Evolutionary conservation across 2,797 vertebrate species (phyloP).

Genomic region (Remorina albescens): DNA sequence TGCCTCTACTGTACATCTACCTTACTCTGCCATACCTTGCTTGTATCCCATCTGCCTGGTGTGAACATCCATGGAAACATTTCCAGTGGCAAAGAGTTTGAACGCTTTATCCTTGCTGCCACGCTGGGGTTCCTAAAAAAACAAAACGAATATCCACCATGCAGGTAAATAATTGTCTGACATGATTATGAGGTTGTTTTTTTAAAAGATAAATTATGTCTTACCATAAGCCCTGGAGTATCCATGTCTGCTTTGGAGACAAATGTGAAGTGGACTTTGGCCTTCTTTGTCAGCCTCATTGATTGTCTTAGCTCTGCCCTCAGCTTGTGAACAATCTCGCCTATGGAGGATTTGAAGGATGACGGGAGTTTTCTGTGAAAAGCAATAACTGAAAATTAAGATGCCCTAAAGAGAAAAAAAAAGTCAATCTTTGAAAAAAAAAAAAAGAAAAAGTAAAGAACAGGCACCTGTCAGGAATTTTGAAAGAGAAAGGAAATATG

Average conservation of each 20-base stretch:
- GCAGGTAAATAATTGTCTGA: rapidly evolving
- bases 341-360: slow-evolving; percentile 63
- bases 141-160: neutral
- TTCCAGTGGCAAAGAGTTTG: slow-evolving; percentile 67
- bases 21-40: slow-evolving; percentile 62
- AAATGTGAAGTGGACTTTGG: slow-evolving; percentile 71
- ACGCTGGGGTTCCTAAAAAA: slow-evolving; percentile 69
- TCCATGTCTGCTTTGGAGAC: slow-evolving; percentile 72
- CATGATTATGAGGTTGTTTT: rapidly evolving
- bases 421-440: rapidly evolving
- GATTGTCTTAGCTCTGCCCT: slow-evolving; percentile 74
- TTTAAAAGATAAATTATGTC: neutral
- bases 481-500: slow-evolving; percentile 75
- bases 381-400: neutral
- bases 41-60: slow-evolving; percentile 66
- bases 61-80: slow-evolving; percentile 62
- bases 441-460: neutral
- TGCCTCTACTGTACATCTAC: too few species aligned
- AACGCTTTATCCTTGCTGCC: slow-evolving; percentile 60
- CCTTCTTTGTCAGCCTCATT: slow-evolving; percentile 61
- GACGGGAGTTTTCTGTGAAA: slow-evolving; percentile 76
- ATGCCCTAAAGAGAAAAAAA: rapidly evolving
- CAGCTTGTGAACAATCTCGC: slow-evolving; percentile 74
- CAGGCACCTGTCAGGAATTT: slow-evolving; percentile 75
- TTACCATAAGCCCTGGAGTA: slow-evolving; percentile 71